Base-by-base conservation (phyloP, 2,888 invertebrate species). In the Galeopsomyia nigrocyanea region DNA sequence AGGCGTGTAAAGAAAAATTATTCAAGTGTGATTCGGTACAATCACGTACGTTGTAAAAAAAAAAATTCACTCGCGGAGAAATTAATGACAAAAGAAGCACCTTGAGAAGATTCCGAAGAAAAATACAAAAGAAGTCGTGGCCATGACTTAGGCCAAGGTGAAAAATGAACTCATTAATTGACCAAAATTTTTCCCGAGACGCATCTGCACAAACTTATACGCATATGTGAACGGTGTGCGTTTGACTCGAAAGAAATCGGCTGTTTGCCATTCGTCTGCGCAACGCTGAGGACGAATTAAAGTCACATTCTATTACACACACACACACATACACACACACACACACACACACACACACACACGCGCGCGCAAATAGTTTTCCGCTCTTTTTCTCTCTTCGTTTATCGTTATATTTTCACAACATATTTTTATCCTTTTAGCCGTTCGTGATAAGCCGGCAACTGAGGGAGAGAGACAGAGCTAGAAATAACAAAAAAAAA, bases 251-350 rank as follows among this genome's bases (percentile, higher is more conserved):
- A 26, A 67, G 56, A 47, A 19, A 51, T 13, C 19, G 50, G 76
- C 77, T 81, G 80, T 81, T 81, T 81, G 78, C 79, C 76, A 76
- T 81, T 80, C 76, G 80, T 82, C 80, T 80, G 80, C 72, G 76
- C 75, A 75, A 73, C 77, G 74, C 69, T 77, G 78, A 81, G 81
- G 80, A 80, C 81, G 78, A 79, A 75, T 74, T 79, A 80, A 81
- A 81, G 80, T 80, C 80, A 80, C 57, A 13, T 21, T 47, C 1
- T 14, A 31, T 31, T 31, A 3, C 7, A 31, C n/a, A n/a, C n/a
- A n/a, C n/a, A n/a, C n/a, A n/a, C n/a, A n/a, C n/a, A n/a, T n/a
- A n/a, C n/a, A n/a, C n/a, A n/a, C n/a, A n/a, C n/a, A n/a, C n/a
- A n/a, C n/a, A n/a, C n/a, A n/a, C n/a, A n/a, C n/a, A n/a, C n/a